phyloP scores from a whole-genome alignment of 2,888 invertebrate species.

The Cryptus armator region DNA sequence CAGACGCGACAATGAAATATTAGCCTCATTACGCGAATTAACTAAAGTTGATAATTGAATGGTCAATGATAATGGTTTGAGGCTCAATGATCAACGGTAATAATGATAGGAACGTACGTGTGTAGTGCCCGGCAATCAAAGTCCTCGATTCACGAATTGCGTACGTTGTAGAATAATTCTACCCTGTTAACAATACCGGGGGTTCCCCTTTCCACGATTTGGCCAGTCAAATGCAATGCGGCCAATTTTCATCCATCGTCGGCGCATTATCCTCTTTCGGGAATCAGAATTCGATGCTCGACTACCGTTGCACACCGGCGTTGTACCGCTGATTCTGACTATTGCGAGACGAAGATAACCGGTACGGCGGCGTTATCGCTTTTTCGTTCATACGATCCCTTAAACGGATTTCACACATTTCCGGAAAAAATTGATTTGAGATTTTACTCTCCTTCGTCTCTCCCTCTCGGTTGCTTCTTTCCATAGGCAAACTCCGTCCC shows the following conservation, averaged over 20 bases:
- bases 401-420: not conserved
- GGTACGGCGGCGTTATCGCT: not conserved
- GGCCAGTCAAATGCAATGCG: conserved; percentile 5
- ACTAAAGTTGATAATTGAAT: not conserved
- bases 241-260: conserved; percentile 18
- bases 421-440: conserved; percentile 14
- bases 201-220: not conserved
- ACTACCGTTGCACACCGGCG: not conserved
- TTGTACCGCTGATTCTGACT: not conserved
- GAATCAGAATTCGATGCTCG: not conserved
- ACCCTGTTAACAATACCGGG: not conserved
- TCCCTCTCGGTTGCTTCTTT: not conserved
- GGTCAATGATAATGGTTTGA: conserved; percentile 21
- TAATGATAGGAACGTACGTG: not conserved
- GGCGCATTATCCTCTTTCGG: not conserved
- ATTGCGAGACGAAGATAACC: not conserved
- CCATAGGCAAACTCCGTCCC: not conserved
- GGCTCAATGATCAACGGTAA: not conserved
- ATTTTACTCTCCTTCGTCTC: conserved; percentile 15
- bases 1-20: conserved; percentile 65
- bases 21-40: conserved; percentile 7
- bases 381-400: not conserved
- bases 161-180: not conserved
- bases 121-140: not conserved
- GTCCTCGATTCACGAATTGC: conserved; percentile 17